Evolutionary conservation across 2,888 invertebrate genomes (phyloP).

Genomic region (Pantelozetes paolii): DNA sequence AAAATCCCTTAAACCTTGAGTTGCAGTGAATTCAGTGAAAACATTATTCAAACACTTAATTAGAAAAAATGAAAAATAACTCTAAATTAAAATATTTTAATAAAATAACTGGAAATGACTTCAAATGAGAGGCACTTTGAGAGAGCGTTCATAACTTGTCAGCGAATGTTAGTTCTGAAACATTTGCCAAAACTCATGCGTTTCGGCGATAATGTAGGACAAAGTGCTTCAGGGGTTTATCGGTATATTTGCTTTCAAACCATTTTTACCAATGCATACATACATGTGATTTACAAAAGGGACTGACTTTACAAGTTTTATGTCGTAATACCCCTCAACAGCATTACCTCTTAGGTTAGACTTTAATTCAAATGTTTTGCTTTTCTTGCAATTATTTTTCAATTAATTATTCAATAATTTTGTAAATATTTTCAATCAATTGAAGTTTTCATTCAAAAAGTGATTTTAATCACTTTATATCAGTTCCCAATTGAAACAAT

Average conservation of each 20-base stretch:
- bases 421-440: too few relatives aligned
- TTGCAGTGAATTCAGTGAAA: background rate
- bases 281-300: background rate
- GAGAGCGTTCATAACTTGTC: background rate
- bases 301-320: too few relatives aligned
- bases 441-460: too few relatives aligned
- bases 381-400: too few relatives aligned
- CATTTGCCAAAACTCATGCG: conserved; percentile 1
- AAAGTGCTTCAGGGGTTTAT: background rate
- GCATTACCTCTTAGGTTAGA: too few relatives aligned
- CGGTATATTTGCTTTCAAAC: background rate
- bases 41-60: background rate
- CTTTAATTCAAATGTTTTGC: too few relatives aligned
- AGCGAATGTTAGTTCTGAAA: background rate
- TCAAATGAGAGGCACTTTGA: background rate
- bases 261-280: too few relatives aligned
- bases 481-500: too few relatives aligned
- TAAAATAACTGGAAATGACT: too few relatives aligned
- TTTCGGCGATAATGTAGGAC: conserved; percentile 18
- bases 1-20: background rate
- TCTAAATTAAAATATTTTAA: background rate
- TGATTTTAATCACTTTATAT: too few relatives aligned
- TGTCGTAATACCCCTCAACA: too few relatives aligned
- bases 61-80: background rate
- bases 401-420: too few relatives aligned